These are phyloP conservation scores for Pheosia gnoma DNA, from an alignment of 2,888 invertebrate genomes.

Conservation along the genomic window DNA sequence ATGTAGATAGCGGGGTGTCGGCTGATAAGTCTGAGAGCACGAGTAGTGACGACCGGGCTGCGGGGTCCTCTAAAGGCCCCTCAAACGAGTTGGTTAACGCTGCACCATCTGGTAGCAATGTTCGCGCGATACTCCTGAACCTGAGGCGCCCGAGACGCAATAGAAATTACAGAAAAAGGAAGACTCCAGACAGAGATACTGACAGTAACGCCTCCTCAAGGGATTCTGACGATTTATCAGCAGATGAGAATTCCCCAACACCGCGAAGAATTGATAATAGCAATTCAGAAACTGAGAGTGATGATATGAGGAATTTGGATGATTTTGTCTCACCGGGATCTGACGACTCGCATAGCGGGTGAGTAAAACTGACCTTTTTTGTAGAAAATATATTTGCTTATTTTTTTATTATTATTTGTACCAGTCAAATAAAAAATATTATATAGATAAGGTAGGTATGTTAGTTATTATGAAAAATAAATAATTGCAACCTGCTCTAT, in stretches of 20 bases:
- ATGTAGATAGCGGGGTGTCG: constrained; percentile 75
- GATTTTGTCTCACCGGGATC: constrained; percentile 47
- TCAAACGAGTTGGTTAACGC: constrained; percentile 67
- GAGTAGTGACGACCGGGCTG: constrained; percentile 66
- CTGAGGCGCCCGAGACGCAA: constrained; percentile 60
- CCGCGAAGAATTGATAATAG: constrained; percentile 46
- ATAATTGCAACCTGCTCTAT: no score
- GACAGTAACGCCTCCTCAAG: constrained; percentile 67
- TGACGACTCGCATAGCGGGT: constrained; percentile 57
- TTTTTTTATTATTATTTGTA: no score
- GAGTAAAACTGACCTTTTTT: constrained; percentile 32
- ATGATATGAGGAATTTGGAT: constrained; percentile 49
- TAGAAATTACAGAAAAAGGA: constrained; percentile 73
- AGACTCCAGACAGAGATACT: constrained; percentile 68
- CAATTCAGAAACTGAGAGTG: constrained; percentile 57
- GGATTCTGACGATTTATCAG: constrained; percentile 74
- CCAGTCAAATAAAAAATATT: no score
- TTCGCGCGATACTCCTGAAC: constrained; percentile 65
- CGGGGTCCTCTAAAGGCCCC: constrained; percentile 52
- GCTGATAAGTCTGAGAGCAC: constrained; percentile 79
- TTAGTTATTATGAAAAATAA: no score
- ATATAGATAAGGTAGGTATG: no score
- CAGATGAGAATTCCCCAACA: constrained; percentile 48
- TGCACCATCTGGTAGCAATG: constrained; percentile 69
- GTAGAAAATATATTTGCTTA: no score